These are phyloP conservation scores for Brachionus paranguensis DNA, from an alignment of 1,140 invertebrate species.

Conservation along the genomic window DNA sequence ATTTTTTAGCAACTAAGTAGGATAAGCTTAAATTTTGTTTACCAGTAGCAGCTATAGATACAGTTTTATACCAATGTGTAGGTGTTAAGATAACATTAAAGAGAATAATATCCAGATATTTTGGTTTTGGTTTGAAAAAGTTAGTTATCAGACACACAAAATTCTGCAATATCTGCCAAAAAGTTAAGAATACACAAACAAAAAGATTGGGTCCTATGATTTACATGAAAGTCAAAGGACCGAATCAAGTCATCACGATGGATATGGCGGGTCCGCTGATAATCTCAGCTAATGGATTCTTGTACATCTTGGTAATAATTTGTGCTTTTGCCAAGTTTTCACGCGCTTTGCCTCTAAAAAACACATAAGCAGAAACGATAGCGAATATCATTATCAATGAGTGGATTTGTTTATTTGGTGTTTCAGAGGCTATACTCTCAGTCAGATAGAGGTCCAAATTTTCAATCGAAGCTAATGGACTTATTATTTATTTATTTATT, in stretches of 20 bases:
- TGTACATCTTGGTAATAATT: conserved; percentile 49
- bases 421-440: conserved; percentile 47
- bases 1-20: not conserved
- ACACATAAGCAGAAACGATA: conserved; percentile 48
- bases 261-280: conserved; percentile 42
- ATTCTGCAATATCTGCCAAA: conserved; percentile 39
- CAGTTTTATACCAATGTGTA: too few relatives aligned
- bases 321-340: conserved; percentile 54
- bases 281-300: conserved; percentile 41
- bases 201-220: not conserved
- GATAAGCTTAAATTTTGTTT: not conserved
- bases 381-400: conserved; percentile 48
- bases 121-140: too few relatives aligned
- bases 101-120: too few relatives aligned
- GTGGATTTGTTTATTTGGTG: conserved; percentile 48
- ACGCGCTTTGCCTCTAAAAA: conserved; percentile 48
- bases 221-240: not conserved
- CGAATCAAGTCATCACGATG: conserved; percentile 7
- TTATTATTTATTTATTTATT: too few relatives aligned
- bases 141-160: conserved; percentile 7
- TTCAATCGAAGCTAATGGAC: conserved; percentile 41
- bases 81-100: too few relatives aligned
- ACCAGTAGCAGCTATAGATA: too few relatives aligned
- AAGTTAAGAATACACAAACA: not conserved
- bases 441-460: conserved; percentile 49